phyloP scores from a whole-genome alignment of 2,888 invertebrate genomes.

The Ophion ellenae region DNA sequence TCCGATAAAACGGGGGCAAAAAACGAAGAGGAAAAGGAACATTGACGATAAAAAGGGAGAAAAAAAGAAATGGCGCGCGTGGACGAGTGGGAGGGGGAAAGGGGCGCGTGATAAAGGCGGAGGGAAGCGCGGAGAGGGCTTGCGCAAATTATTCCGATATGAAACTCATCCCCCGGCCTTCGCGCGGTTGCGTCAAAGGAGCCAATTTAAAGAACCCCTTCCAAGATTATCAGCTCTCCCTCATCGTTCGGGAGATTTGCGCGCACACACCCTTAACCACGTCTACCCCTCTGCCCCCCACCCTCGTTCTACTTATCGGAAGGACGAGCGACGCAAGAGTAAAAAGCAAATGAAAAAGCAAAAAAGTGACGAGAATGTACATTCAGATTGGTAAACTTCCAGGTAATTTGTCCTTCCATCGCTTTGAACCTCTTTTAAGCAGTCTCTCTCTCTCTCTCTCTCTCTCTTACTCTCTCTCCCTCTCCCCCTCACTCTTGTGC shows the following conservation, averaged over 20 bases:
- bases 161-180: slow-evolving; percentile 81
- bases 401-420: slow-evolving; percentile 80
- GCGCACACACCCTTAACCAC: slow-evolving; percentile 61
- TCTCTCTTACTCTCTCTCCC: slow-evolving; percentile 42
- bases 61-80: slow-evolving; percentile 40
- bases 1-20: not conserved
- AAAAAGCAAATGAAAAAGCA: slow-evolving; percentile 36
- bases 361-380: slow-evolving; percentile 68
- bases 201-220: slow-evolving; percentile 83
- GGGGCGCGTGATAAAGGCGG: slow-evolving; percentile 34
- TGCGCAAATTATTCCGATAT: slow-evolving; percentile 82
- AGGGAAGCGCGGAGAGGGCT: slow-evolving; percentile 44
- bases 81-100: slow-evolving; percentile 13
- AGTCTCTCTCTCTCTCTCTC: slow-evolving; percentile 63
- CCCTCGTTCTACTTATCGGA: slow-evolving; percentile 15
- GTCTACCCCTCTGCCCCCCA: slow-evolving; percentile 5
- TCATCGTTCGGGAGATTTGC: slow-evolving; percentile 59
- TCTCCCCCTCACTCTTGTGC: slow-evolving; percentile 27
- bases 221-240: slow-evolving; percentile 79
- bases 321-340: slow-evolving; percentile 35
- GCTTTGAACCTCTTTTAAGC: slow-evolving; percentile 79
- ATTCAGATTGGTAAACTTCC: slow-evolving; percentile 81
- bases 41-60: slow-evolving; percentile 16
- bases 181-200: slow-evolving; percentile 81
- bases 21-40: not conserved